A percentile compares a stretch with the other conserved stretches of the same genome.
phyloP scores from a whole-genome alignment of 1,140 invertebrate species.

The Pristionchus pacificus region DNA sequence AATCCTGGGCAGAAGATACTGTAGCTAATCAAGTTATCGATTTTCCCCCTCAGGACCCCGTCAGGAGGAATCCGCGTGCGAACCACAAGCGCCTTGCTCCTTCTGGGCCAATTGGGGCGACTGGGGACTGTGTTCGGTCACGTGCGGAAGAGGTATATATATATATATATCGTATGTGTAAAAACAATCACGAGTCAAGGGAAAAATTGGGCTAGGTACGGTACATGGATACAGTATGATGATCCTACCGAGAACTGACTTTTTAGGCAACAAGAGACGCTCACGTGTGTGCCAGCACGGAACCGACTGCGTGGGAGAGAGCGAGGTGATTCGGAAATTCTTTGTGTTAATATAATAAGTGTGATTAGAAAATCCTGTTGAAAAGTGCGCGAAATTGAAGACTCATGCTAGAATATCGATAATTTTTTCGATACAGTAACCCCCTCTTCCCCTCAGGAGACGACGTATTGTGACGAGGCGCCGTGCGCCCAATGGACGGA shows the following conservation, averaged over 20 bases:
- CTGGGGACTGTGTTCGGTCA: constrained; percentile 27
- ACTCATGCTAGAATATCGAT: no score
- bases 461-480: constrained; percentile 36
- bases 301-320: constrained; percentile 32
- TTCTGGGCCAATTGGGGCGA: constrained; percentile 34
- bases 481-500: constrained; percentile 31
- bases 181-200: no score
- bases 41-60: constrained; percentile 15
- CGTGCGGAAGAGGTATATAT: constrained; percentile 32
- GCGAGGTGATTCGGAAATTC: constrained; percentile 23
- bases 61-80: constrained; percentile 28
- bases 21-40: background rate
- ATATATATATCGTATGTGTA: no score
- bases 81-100: constrained; percentile 25
- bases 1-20: no score
- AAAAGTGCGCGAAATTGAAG: background rate
- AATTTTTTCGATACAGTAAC: no score
- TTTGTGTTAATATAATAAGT: no score
- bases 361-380: background rate
- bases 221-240: no score
- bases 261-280: constrained; percentile 27
- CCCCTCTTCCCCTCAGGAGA: no score
- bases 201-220: no score
- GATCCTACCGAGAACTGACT: no score
- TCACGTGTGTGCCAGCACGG: constrained; percentile 33